Evolutionary conservation across 2,797 vertebrate genomes (phyloP).

Genomic region (Cirrhinus molitorella): DNA sequence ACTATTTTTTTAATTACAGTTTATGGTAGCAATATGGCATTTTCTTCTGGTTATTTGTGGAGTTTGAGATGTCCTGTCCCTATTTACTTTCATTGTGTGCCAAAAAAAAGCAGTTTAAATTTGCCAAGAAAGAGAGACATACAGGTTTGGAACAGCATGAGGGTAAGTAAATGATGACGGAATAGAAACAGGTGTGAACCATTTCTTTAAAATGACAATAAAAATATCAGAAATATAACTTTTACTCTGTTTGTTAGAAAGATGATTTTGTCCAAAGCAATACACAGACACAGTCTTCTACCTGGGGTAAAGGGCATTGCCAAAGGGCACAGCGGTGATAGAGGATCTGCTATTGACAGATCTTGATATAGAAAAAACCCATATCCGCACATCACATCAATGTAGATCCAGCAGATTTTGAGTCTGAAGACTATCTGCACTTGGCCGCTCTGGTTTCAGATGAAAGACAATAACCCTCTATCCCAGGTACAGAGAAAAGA

Average conservation of each 20-base stretch:
- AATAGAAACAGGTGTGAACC: not conserved
- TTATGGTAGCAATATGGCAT: not conserved
- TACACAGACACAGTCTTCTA: not conserved
- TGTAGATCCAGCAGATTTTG: constrained; percentile 28
- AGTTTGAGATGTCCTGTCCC: not conserved
- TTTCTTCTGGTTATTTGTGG: not conserved
- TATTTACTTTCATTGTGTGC: not conserved
- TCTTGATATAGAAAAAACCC: constrained; percentile 30
- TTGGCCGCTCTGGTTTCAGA: constrained; percentile 19
- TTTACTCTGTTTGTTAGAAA: not conserved
- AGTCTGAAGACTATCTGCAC: constrained; percentile 23
- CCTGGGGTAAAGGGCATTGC: constrained; percentile 3
- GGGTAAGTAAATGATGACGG: not conserved
- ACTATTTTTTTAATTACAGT: not conserved
- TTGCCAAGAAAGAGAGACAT: not conserved
- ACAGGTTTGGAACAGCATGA: not conserved
- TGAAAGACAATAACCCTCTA: constrained; percentile 44
- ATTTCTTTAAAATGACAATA: not conserved
- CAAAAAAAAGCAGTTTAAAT: not conserved
- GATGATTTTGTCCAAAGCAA: not conserved
- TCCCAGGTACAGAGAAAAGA: constrained; percentile 59
- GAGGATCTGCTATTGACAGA: constrained; percentile 38
- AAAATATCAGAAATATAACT: not conserved
- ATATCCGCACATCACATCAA: constrained; percentile 15
- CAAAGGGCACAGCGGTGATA: constrained; percentile 28